phyloP scores from a whole-genome alignment of 2,113 vertebrate species.

The Notarius quadriscutis region DNA sequence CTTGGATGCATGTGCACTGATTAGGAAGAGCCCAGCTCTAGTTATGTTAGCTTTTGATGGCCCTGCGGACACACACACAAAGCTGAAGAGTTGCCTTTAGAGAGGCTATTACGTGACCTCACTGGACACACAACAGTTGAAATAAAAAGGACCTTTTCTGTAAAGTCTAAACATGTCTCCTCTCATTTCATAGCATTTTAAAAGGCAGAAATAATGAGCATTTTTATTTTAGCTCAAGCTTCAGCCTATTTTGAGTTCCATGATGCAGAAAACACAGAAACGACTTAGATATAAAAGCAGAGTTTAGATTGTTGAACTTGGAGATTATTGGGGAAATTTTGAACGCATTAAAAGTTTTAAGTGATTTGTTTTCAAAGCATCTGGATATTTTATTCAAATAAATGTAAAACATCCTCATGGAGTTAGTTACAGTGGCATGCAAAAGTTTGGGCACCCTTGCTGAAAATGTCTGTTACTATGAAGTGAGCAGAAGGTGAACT shows the following conservation, averaged over 20 bases:
- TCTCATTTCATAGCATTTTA: neutral
- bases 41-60: conserved; percentile 42
- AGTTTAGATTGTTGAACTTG: neutral
- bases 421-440: too few relatives aligned
- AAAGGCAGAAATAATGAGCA: neutral
- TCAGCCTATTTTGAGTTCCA: neutral
- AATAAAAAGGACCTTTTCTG: neutral
- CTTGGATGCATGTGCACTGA: conserved; percentile 72
- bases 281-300: neutral
- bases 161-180: neutral
- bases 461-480: too few relatives aligned
- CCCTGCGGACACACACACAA: conserved; percentile 27
- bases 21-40: conserved; percentile 75
- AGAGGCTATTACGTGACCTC: conserved; percentile 36
- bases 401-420: neutral
- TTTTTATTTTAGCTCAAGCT: neutral
- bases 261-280: neutral
- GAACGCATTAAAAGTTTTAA: neutral
- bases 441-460: too few relatives aligned
- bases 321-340: neutral
- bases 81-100: conserved; percentile 43
- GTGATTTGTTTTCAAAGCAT: neutral
- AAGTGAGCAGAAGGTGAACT: too few relatives aligned
- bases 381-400: neutral
- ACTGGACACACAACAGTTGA: neutral